Conservation (phyloP, 2,888 invertebrate species). For the Stenodera caucasica region DNA sequence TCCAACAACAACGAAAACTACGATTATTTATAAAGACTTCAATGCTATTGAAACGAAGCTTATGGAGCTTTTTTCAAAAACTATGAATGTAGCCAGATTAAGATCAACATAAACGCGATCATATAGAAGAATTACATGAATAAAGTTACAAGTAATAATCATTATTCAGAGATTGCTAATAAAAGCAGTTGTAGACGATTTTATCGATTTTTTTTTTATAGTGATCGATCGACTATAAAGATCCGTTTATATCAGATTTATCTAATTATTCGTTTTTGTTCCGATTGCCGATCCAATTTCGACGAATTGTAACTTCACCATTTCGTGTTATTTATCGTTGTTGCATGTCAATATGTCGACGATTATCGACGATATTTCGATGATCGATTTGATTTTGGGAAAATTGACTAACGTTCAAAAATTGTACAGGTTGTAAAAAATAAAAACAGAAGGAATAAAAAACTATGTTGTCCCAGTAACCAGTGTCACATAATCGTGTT, state of each 20-base stretch:
- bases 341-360: neutral
- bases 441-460: neutral
- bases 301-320: too few species aligned
- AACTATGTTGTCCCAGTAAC: constrained; percentile 39
- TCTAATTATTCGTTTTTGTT: neutral
- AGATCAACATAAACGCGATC: constrained; percentile 4
- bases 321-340: neutral
- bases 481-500: constrained; percentile 45
- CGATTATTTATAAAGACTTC: too few species aligned
- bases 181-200: neutral
- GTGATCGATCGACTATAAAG: neutral
- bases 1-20: too few species aligned
- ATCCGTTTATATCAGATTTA: neutral
- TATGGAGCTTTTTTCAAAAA: too few species aligned
- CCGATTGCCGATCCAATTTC: too few species aligned
- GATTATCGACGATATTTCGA: neutral
- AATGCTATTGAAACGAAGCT: neutral
- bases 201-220: neutral
- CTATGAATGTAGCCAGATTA: neutral
- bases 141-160: constrained; percentile 4
- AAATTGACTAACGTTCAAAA: too few species aligned
- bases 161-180: constrained; percentile 4
- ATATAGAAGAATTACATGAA: constrained; percentile 2
- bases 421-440: neutral
- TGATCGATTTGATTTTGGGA: neutral